Conservation (phyloP, 1,140 invertebrate species). For the Fopius arisanus region DNA sequence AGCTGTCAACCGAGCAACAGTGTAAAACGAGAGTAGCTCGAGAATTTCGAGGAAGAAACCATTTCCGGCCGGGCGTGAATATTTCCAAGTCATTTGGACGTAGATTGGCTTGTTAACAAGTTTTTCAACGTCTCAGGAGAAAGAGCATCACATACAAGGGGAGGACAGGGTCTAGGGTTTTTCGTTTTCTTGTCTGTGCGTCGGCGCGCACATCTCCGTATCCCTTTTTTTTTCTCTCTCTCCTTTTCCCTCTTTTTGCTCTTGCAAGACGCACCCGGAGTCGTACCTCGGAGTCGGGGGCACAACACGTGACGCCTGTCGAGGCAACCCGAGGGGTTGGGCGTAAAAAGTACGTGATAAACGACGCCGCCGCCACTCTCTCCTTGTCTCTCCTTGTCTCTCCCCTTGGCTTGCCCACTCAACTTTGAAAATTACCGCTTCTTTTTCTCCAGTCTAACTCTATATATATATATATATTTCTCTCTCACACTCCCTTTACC, state of each 20-base stretch:
- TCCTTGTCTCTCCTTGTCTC: neutral
- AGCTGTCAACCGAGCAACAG: constrained; percentile 2
- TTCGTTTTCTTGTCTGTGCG: neutral
- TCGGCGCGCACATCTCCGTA: neutral
- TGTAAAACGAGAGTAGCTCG: neutral
- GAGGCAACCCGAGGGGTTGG: constrained; percentile 8
- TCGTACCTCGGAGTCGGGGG: constrained; percentile 1
- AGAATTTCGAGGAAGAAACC: constrained; percentile 28
- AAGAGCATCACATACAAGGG: neutral
- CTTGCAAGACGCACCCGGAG: neutral
- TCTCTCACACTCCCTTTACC: neutral
- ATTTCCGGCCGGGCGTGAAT: constrained; percentile 34
- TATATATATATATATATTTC: too few relatives aligned
- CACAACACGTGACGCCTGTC: constrained; percentile 35
- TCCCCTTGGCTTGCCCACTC: neutral
- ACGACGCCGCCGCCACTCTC: constrained; percentile 2
- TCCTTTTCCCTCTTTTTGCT: constrained; percentile 7
- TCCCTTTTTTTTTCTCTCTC: neutral
- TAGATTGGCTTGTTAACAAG: constrained; percentile 47
- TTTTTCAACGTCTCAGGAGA: constrained; percentile 36
- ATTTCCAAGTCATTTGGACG: constrained; percentile 42
- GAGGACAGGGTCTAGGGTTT: neutral
- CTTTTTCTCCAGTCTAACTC: too few relatives aligned
- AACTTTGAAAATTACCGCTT: constrained; percentile 11
- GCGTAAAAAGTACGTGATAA: constrained; percentile 25